phyloP scores from a whole-genome alignment of 2,113 vertebrate genomes.

The Rhinogobius similis region DNA sequence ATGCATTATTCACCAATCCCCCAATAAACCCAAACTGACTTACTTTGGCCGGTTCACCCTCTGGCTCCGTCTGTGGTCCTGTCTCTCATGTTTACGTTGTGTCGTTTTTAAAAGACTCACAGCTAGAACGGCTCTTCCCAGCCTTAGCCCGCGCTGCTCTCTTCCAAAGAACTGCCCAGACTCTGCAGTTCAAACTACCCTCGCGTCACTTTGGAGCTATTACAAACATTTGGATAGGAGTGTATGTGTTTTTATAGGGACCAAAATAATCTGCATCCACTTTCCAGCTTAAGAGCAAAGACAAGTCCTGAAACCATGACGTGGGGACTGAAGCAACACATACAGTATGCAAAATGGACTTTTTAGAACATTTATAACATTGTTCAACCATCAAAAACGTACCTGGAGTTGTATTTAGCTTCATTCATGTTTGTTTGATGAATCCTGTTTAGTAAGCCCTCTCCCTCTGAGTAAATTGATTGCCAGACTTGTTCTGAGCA shows the following conservation, averaged over 20 bases:
- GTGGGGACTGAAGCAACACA: neutral
- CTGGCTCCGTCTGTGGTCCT: neutral
- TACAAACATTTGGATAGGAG: conserved; percentile 5
- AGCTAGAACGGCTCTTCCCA: conserved; percentile 59
- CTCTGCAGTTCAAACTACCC: neutral
- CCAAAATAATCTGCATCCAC: conserved; percentile 1
- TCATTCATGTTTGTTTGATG: too few species aligned
- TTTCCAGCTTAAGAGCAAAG: neutral
- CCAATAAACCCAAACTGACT: neutral
- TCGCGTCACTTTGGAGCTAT: neutral
- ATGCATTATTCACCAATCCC: too few species aligned
- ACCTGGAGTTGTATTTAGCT: too few species aligned
- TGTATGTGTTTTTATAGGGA: neutral
- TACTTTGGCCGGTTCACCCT: neutral
- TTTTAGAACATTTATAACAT: too few species aligned
- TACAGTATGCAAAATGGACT: too few species aligned
- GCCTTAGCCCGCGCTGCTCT: conserved; percentile 61
- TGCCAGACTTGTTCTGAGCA: too few species aligned
- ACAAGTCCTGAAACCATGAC: neutral
- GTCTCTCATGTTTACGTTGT: too few species aligned
- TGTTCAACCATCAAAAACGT: too few species aligned
- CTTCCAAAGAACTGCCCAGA: conserved; percentile 36
- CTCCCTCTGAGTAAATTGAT: too few species aligned
- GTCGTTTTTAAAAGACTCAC: conserved; percentile 25
- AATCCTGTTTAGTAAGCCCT: too few species aligned